Percentiles rank a stretch among this genome's conserved stretches.
These are phyloP conservation scores for Leiothrix lutea DNA, from an alignment of 2,113 vertebrate species.

Conservation along the genomic window DNA sequence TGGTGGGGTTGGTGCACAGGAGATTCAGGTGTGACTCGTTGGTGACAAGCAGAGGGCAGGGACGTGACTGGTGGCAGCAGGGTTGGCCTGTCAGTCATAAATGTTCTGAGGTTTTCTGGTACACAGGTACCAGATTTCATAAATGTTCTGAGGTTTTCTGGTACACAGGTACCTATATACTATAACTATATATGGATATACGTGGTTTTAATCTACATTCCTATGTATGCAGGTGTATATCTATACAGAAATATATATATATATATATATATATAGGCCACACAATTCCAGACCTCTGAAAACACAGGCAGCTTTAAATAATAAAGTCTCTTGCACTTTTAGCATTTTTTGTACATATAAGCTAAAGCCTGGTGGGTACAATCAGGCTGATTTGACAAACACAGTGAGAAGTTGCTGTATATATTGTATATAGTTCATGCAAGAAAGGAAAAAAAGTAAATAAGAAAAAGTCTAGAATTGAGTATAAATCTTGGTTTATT, in stretches of 20 bases:
- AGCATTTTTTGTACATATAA: slow-evolving; percentile 69
- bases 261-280: background rate
- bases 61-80: fast-evolving
- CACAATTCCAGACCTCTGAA: slow-evolving; percentile 61
- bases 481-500: slow-evolving; percentile 66
- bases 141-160: background rate
- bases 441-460: background rate
- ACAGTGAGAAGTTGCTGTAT: slow-evolving; percentile 49
- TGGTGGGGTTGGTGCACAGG: background rate
- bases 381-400: slow-evolving; percentile 42
- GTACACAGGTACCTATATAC: background rate
- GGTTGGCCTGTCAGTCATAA: background rate
- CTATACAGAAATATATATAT: background rate
- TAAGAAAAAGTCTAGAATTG: background rate
- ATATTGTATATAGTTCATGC: slow-evolving; percentile 44
- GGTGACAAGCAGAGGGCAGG: background rate
- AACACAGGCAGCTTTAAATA: slow-evolving; percentile 69
- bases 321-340: slow-evolving; percentile 74
- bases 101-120: background rate
- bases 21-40: background rate
- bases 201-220: background rate
- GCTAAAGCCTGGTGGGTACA: slow-evolving; percentile 51
- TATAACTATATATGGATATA: background rate
- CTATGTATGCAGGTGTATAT: background rate
- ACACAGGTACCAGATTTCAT: no score